Conservation (phyloP, 2,113 vertebrate species). For the Setophaga petechia region DNA sequence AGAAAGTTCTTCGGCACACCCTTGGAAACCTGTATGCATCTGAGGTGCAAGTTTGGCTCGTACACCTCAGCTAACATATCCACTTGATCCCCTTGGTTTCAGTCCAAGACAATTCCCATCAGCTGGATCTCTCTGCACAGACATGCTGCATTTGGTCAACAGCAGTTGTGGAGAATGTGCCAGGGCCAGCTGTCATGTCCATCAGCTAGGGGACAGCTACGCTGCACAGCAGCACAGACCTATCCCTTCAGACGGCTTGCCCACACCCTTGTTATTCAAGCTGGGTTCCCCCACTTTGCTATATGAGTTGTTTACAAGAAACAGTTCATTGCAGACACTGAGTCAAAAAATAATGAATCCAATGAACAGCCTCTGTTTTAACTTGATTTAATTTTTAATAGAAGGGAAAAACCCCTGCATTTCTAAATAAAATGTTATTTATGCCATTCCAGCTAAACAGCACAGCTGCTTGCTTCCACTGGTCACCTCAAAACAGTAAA, state of each 20-base stretch:
- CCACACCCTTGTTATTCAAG: background rate
- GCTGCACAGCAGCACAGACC: background rate
- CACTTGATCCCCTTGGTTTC: background rate
- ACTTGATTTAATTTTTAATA: background rate
- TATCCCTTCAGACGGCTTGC: background rate
- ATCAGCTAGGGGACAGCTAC: background rate
- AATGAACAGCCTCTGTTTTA: background rate
- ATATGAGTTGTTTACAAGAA: constrained; percentile 1
- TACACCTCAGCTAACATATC: background rate
- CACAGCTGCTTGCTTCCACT: background rate
- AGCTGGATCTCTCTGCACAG: background rate
- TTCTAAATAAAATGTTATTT: background rate
- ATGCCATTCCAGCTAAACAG: background rate
- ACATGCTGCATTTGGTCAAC: background rate
- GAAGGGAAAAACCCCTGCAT: background rate
- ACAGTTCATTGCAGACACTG: background rate
- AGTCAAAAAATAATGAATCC: background rate
- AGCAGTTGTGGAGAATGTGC: background rate
- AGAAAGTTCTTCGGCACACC: background rate
- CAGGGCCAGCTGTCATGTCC: constrained; percentile 14
- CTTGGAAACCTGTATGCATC: background rate
- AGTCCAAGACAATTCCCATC: background rate
- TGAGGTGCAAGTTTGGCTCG: background rate
- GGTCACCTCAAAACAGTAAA: background rate
- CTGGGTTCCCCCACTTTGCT: background rate